phyloP scores from a whole-genome alignment of 2,797 vertebrate species.

The Sebastes hubbsi region DNA sequence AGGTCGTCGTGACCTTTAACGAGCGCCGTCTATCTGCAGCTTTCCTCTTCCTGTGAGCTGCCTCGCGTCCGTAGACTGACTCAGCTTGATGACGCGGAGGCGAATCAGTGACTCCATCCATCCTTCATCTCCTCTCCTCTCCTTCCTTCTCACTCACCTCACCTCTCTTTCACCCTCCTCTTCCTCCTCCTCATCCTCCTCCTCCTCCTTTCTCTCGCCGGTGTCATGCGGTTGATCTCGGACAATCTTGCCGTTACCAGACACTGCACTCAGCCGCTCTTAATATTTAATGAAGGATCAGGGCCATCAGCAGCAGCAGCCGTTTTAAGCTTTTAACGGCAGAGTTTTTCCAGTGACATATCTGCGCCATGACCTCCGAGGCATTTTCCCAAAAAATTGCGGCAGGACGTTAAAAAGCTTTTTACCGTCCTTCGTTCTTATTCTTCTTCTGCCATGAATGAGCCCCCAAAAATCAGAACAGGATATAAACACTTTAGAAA shows the following conservation, averaged over 20 bases:
- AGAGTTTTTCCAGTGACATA: conserved; percentile 28
- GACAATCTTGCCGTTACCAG: conserved; percentile 61
- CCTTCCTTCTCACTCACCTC: neutral
- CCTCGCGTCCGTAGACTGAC: neutral
- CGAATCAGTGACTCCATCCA: neutral
- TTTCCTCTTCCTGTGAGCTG: neutral
- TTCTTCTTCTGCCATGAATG: neutral
- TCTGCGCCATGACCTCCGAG: conserved; percentile 21
- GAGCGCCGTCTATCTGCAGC: neutral
- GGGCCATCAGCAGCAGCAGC: conserved; percentile 12
- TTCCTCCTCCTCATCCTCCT: conserved; percentile 10
- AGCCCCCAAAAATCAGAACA: neutral
- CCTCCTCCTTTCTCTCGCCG: neutral
- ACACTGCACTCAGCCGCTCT: conserved; percentile 71
- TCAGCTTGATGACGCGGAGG: neutral
- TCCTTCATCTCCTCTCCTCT: neutral
- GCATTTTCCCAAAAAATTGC: conserved; percentile 24
- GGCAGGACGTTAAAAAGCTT: conserved; percentile 36
- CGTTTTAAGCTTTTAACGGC: conserved; percentile 56
- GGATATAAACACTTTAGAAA: neutral
- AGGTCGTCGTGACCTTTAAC: conserved; percentile 15
- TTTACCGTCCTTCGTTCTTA: neutral
- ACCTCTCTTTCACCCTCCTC: neutral
- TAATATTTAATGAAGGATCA: conserved; percentile 74
- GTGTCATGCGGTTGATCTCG: conserved; percentile 50